Evolutionary conservation across 92 coral and sea anemone genomes (phyloP).

Genomic region (Phenganax marumi): DNA sequence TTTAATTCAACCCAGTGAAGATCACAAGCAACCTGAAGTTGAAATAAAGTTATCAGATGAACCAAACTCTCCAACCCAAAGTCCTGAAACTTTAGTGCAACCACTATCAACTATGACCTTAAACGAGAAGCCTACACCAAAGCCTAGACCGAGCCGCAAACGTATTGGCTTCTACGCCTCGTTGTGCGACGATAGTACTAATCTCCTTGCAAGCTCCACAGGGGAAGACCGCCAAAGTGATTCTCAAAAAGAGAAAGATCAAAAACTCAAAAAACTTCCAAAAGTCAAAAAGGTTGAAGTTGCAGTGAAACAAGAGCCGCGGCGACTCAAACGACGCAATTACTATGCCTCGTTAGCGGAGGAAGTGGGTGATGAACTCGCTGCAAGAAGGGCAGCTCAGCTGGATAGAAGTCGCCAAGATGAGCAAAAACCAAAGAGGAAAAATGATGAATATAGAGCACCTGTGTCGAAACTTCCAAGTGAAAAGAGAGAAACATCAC

Average conservation of each 20-base stretch:
- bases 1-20: not conserved
- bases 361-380: constrained; percentile 19
- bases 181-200: constrained; percentile 20
- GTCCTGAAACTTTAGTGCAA: constrained; percentile 4
- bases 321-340: constrained; percentile 3
- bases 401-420: not conserved
- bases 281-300: not conserved
- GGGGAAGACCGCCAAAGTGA: not conserved
- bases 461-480: not conserved
- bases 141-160: constrained; percentile 22
- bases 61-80: not conserved
- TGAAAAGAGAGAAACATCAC: not conserved
- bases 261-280: not conserved
- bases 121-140: not conserved
- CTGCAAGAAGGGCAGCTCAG: constrained; percentile 13
- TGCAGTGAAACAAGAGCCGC: not conserved
- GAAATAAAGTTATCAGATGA: not conserved
- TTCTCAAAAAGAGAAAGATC: not conserved
- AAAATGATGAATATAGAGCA: not conserved
- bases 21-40: not conserved
- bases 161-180: constrained; percentile 38
- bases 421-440: constrained; percentile 3
- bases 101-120: constrained; percentile 1
- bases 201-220: not conserved
- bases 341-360: constrained; percentile 27